Percentiles rank a stretch among this genome's conserved stretches.
Conservation (phyloP, 2,797 vertebrate genomes). For the Gadopsis bispinosus region DNA sequence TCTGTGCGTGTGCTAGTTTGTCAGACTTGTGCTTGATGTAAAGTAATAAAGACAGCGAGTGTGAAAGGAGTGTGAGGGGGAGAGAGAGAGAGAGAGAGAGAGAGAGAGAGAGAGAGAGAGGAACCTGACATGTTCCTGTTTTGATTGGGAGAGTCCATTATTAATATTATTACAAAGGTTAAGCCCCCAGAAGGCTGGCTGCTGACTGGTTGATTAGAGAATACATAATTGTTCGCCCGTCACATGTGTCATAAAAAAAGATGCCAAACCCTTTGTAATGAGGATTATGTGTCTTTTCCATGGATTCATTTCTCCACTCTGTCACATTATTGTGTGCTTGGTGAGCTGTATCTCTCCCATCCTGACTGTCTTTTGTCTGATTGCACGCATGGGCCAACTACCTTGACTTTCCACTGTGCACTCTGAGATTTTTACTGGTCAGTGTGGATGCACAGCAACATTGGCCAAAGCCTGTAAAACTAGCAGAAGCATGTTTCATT, state of each 20-base stretch:
- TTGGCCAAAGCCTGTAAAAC: constrained; percentile 80
- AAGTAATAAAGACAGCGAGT: constrained; percentile 48
- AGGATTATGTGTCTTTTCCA: constrained; percentile 85
- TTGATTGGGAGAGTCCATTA: constrained; percentile 72
- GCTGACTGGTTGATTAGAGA: constrained; percentile 75
- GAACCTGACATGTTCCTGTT: constrained; percentile 67
- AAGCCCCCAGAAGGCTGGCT: constrained; percentile 66
- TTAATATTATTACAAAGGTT: constrained; percentile 67
- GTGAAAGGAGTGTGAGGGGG: constrained; percentile 12
- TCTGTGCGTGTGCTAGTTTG: constrained; percentile 51
- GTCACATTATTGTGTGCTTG: constrained; percentile 72
- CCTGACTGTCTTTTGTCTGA: constrained; percentile 76
- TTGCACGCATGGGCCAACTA: constrained; percentile 70
- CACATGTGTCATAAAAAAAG: constrained; percentile 81
- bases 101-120: constrained; percentile 10
- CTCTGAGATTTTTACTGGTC: constrained; percentile 77
- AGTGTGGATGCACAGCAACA: constrained; percentile 64
- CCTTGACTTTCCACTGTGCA: constrained; percentile 79
- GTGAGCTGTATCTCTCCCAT: constrained; percentile 73
- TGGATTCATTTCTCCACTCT: constrained; percentile 80
- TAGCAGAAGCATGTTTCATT: constrained; percentile 78
- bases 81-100: constrained; percentile 15
- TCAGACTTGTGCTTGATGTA: constrained; percentile 43
- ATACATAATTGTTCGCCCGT: constrained; percentile 79
- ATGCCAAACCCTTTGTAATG: constrained; percentile 81